Evolutionary conservation across 2,113 vertebrate genomes (phyloP), one percentile per base, ranked within the genome.

Genomic region (Corythaeola cristata): DNA sequence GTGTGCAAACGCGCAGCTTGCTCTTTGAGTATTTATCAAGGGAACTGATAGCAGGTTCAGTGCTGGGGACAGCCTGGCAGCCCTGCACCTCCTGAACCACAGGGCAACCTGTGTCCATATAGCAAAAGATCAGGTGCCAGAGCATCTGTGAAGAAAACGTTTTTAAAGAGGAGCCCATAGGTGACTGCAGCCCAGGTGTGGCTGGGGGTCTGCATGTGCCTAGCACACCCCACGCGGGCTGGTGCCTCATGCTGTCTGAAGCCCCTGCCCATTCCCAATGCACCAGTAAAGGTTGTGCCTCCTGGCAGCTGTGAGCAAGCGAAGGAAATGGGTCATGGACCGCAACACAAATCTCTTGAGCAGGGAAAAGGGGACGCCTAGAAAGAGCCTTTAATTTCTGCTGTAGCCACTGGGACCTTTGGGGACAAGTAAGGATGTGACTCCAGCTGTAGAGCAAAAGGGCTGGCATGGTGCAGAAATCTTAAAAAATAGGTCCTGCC

Each of bases 331-430:
- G 20, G 10, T 2, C 9, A 26, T 3, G 6, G 17, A 8, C n/a
- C n/a, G 12, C 30, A 28, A 26, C 28, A 23, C n/a, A 76, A 8
- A 19, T 67, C 21, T 71, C 59, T 52, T 27, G 30, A 77, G 41
- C 56, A 58, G 45, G 58, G 33, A 45, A 53, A 75, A 72, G 22
- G 35, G 16, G 10, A 50, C 17, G 37, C 26, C 20, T 35, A 35
- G 37, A 32, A 27, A 73, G 21, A 82, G 53, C 14, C 30, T 80
- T 69, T 53, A 28, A 71, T 28, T 81, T 85, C 44, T 78, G 24
- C 24, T 0, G 1, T 30, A 77, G 33, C 9, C 11, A 5, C 0
- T 0, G 2, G 17, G 33, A 45, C 19, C 23, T 80, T 33, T 41
- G 37, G 4, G 50, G 39, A 5, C 37, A 72, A 87, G 35, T 22